phyloP scores from a whole-genome alignment of 1,140 invertebrate species.

The Diorhabda sublineata region DNA sequence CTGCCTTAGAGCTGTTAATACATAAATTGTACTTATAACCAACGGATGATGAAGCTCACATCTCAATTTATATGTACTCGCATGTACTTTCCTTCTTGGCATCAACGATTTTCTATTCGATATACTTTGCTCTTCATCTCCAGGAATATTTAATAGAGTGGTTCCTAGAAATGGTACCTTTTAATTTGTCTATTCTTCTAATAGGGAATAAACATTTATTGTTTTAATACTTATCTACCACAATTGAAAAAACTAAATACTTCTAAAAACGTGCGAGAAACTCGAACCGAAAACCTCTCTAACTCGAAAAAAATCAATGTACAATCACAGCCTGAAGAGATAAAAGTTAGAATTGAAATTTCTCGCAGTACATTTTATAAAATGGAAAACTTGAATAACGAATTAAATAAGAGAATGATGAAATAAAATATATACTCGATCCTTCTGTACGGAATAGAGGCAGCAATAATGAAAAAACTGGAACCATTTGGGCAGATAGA shows the following conservation, averaged over 20 bases:
- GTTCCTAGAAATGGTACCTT: too few species aligned
- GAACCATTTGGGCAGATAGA: background rate
- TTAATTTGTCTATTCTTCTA: too few species aligned
- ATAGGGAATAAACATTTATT: too few species aligned
- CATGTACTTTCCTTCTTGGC: background rate
- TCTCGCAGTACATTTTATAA: background rate
- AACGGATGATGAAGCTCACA: constrained; percentile 42
- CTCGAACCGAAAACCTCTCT: too few species aligned
- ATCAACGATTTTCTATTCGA: constrained; percentile 12
- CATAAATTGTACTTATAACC: constrained; percentile 53
- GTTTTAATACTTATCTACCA: too few species aligned
- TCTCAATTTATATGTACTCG: constrained; percentile 13
- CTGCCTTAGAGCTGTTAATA: constrained; percentile 52
- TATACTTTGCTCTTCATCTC: background rate
- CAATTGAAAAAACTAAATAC: too few species aligned
- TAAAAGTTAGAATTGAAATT: background rate
- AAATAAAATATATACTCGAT: too few species aligned
- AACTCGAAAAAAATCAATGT: too few species aligned
- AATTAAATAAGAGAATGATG: too few species aligned
- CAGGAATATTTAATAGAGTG: background rate
- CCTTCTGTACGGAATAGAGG: background rate
- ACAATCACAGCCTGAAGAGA: background rate
- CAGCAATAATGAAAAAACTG: background rate
- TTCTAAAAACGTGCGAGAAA: too few species aligned
- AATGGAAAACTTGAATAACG: background rate